Conservation (phyloP, 1,140 invertebrate genomes). For the Microplitis demolitor region DNA sequence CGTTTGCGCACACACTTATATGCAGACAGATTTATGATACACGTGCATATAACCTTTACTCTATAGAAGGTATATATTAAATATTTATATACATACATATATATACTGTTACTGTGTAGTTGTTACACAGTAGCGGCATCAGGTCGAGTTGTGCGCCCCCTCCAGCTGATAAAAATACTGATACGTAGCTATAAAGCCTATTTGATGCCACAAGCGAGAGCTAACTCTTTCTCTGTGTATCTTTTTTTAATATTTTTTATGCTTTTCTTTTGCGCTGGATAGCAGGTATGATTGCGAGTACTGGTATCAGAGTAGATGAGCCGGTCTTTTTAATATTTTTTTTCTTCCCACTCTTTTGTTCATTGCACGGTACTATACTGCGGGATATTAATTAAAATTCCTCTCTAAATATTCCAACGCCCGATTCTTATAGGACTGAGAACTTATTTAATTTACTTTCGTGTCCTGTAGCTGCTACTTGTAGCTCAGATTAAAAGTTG, state of each 20-base stretch:
- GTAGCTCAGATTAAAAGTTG: background rate
- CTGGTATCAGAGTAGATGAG: background rate
- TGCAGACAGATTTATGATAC: background rate
- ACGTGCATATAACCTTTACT: no score
- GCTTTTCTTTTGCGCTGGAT: background rate
- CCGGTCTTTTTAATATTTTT: background rate
- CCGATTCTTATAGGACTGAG: constrained; percentile 3
- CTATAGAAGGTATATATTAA: no score
- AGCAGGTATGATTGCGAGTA: background rate
- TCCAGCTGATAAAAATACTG: constrained; percentile 27
- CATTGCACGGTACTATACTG: constrained; percentile 18
- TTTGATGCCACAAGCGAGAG: background rate
- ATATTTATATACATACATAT: no score
- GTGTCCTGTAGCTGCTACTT: background rate
- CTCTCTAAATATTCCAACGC: constrained; percentile 37
- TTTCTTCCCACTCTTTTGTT: background rate
- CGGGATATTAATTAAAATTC: constrained; percentile 53
- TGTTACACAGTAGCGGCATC: no score
- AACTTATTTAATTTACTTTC: constrained; percentile 15
- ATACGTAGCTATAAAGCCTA: constrained; percentile 10
- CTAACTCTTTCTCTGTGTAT: constrained; percentile 1
- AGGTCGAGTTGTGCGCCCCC: constrained; percentile 5
- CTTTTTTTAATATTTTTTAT: no score
- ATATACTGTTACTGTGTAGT: no score
- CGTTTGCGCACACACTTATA: background rate